Base-by-base conservation (phyloP, 2,113 vertebrate species). In the Oncorhynchus keta region DNA sequence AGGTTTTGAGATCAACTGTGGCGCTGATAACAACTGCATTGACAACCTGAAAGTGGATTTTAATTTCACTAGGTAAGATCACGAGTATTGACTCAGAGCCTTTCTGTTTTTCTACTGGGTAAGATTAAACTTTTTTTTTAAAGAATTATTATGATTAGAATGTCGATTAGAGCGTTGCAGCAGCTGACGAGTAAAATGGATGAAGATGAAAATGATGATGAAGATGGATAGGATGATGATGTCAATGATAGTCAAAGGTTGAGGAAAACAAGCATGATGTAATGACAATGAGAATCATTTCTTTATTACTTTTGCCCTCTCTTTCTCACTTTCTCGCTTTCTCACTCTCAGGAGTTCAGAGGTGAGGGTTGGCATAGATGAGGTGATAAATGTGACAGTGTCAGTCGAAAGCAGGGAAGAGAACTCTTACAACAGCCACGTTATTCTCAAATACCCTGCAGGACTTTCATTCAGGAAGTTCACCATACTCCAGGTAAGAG, bases 1-100 rank as follows among this genome's bases (percentile, higher is more conserved):
- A 24, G 84, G 85, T 2, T 96, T 96, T 87, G 92, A 95, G 88
- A 95, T 95, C 83, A 91, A 95, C 76, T 97, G 96, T 73, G 96
- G 95, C 2, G 2, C 1, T 0, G 94, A 97, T 72, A 83, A 85
- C 0, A 22, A 85, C 6, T 97, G 95, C 78, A 81, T 88, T 22
- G 96, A 97, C 5, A 73, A 93, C 68, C 91, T 97, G 0, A 86
- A 82, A 70, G 79, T 96, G 81, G 89, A 92, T 78, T 93, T 96
- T 57, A 91, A 79, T 78, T 93, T 94, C 81, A 90, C 83, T n/a
- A 84, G 87, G 95, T 96, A 81, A 89, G 89, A 7, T 68, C 18
- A n/a, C 67, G 12, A 11, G 39, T 9, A 11, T 11, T 45, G 39
- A 2, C 39, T 45, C 39, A 11, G 39, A 45, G 9, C 39, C 39